phyloP scores from a whole-genome alignment of 2,888 invertebrate species.

The Digitonthophagus gazella region DNA sequence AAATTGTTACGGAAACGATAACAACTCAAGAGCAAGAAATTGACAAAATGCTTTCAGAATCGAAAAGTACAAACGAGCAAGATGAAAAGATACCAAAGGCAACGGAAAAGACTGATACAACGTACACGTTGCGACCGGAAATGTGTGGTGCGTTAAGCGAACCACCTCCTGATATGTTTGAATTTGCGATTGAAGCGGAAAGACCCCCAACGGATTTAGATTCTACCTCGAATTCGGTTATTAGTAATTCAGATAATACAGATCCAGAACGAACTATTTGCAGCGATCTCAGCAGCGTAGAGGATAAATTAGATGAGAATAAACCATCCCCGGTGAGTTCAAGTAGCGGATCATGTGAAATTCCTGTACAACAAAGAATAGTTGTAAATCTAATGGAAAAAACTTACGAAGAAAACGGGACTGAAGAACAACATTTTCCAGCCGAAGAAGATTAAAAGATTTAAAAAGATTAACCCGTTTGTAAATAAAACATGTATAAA shows the following conservation, averaged over 20 bases:
- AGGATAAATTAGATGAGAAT: slow-evolving; percentile 34
- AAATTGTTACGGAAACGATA: slow-evolving; percentile 4
- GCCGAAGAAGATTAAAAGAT: no score
- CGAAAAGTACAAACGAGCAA: neutral
- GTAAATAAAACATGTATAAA: slow-evolving; percentile 32
- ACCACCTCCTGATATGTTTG: slow-evolving; percentile 51
- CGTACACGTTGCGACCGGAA: slow-evolving; percentile 44
- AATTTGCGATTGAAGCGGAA: slow-evolving; percentile 36
- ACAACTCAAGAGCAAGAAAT: neutral
- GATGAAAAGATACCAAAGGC: neutral
- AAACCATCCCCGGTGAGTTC: slow-evolving; percentile 37
- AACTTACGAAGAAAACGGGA: slow-evolving; percentile 21
- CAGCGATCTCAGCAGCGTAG: slow-evolving; percentile 22
- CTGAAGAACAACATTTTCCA: slow-evolving; percentile 10
- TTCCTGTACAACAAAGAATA: slow-evolving; percentile 48
- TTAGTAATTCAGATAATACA: slow-evolving; percentile 18
- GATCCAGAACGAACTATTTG: slow-evolving; percentile 14
- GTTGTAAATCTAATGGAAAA: slow-evolving; percentile 35
- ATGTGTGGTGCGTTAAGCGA: slow-evolving; percentile 51
- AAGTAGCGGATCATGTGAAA: slow-evolving; percentile 46
- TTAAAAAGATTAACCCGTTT: slow-evolving; percentile 26
- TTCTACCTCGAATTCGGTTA: slow-evolving; percentile 20
- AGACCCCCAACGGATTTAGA: slow-evolving; percentile 16
- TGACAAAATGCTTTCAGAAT: slow-evolving; percentile 1
- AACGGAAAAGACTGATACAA: slow-evolving; percentile 20